Conservation (phyloP, 1,140 invertebrate genomes). For the Platyura marginata region DNA sequence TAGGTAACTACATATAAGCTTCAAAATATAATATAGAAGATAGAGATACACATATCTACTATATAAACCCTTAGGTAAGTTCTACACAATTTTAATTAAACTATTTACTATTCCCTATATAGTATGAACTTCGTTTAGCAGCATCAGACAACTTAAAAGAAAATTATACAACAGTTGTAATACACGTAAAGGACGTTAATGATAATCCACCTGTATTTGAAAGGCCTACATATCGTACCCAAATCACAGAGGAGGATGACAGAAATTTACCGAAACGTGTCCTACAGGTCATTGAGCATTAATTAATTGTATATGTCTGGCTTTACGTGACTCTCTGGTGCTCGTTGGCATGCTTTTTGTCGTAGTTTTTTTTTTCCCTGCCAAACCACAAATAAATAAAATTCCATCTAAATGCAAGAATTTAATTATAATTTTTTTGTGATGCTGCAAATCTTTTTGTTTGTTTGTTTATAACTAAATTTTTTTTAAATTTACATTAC, state of each 20-base stretch:
- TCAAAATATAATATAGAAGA: too few species aligned
- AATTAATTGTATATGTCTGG: too few species aligned
- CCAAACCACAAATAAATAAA: background rate
- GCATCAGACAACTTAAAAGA: slow-evolving; percentile 91
- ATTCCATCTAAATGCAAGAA: background rate
- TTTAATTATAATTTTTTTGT: background rate
- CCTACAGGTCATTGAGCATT: slow-evolving; percentile 49
- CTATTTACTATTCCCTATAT: slow-evolving; percentile 8
- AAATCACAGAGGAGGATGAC: slow-evolving; percentile 91
- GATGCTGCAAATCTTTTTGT: background rate
- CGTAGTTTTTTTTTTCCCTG: background rate
- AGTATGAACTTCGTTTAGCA: slow-evolving; percentile 85
- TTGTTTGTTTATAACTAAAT: background rate
- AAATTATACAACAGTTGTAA: slow-evolving; percentile 88
- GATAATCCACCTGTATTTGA: slow-evolving; percentile 76
- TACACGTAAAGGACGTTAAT: slow-evolving; percentile 90
- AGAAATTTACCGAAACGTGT: slow-evolving; percentile 84
- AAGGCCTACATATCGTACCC: slow-evolving; percentile 80
- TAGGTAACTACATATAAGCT: too few species aligned
- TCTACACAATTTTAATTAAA: slow-evolving; percentile 3
- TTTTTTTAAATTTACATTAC: background rate
- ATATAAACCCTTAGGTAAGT: too few species aligned
- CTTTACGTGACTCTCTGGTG: slow-evolving; percentile 10
- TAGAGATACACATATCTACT: too few species aligned
- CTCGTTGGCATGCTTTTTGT: slow-evolving; percentile 1